Conservation (phyloP, 2,113 vertebrate species). For the Mus pahari region DNA sequence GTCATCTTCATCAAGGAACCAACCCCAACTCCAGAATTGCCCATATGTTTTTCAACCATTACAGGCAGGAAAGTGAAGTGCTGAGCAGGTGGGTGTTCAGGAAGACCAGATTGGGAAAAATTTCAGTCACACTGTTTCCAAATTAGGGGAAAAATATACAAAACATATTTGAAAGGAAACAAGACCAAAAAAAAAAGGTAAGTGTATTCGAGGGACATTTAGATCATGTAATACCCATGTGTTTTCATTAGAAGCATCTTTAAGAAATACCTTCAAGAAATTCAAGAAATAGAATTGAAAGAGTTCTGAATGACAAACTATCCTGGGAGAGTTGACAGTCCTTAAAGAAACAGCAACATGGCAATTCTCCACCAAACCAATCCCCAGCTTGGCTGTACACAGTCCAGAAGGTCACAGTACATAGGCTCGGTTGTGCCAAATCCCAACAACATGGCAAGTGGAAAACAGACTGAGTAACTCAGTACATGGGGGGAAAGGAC, state of each 20-base stretch:
- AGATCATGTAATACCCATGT: constrained; percentile 1
- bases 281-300: no score
- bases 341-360: constrained; percentile 10
- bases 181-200: not conserved
- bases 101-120: constrained; percentile 63
- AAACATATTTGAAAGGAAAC: not conserved
- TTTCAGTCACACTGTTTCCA: constrained; percentile 79
- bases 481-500: not conserved
- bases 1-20: constrained; percentile 15
- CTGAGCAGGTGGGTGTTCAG: not conserved
- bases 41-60: not conserved
- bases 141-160: constrained; percentile 29
- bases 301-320: not conserved
- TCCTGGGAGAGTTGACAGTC: not conserved
- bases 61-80: not conserved
- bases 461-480: not conserved
- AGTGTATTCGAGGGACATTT: not conserved
- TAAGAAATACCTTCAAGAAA: not conserved
- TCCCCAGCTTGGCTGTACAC: not conserved
- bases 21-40: not conserved
- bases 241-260: constrained; percentile 50
- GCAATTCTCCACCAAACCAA: not conserved
- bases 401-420: constrained; percentile 30
- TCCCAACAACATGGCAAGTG: not conserved
- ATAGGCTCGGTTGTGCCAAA: not conserved